These are phyloP conservation scores for Tortricodes alternella DNA, from an alignment of 2,888 invertebrate species.

Conservation along the genomic window DNA sequence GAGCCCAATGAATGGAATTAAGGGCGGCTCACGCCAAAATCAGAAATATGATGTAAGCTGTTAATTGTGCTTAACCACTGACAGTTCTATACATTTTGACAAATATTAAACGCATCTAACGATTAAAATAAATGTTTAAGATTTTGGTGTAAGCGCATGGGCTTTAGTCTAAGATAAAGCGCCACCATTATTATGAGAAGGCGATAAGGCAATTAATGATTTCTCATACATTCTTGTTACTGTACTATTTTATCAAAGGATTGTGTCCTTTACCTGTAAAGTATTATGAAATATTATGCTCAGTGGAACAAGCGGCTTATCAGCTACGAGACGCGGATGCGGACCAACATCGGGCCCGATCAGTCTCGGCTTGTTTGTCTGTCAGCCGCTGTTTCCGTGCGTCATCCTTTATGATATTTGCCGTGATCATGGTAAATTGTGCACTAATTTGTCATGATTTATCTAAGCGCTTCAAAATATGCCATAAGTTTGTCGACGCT, in stretches of 20 bases:
- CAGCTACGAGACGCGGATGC: not conserved
- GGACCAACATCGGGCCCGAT: conserved; percentile 16
- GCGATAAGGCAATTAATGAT: too few species aligned
- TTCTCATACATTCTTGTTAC: too few species aligned
- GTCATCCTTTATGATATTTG: conserved; percentile 62
- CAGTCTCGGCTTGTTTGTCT: conserved; percentile 40
- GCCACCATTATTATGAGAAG: conserved; percentile 1
- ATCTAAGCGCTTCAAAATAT: conserved; percentile 63
- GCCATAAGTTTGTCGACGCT: conserved; percentile 49
- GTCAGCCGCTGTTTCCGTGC: conserved; percentile 51
- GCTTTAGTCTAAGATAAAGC: conserved; percentile 15
- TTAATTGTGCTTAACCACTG: too few species aligned
- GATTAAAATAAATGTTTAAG: too few species aligned
- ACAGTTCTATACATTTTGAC: too few species aligned
- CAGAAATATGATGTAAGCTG: too few species aligned
- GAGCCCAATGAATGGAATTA: conserved; percentile 6
- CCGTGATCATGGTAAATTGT: conserved; percentile 58
- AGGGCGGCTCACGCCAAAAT: too few species aligned
- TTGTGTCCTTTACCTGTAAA: too few species aligned
- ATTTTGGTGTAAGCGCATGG: too few species aligned
- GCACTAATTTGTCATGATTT: conserved; percentile 69
- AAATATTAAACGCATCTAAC: too few species aligned
- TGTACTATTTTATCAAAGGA: too few species aligned
- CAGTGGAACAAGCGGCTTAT: conserved; percentile 11
- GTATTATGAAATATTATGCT: not conserved